Percentiles rank a stretch among this genome's conserved stretches.
phyloP scores from a whole-genome alignment of 2,113 vertebrate genomes.

The rabbit (Oryctolagus cuniculus) region DNA sequence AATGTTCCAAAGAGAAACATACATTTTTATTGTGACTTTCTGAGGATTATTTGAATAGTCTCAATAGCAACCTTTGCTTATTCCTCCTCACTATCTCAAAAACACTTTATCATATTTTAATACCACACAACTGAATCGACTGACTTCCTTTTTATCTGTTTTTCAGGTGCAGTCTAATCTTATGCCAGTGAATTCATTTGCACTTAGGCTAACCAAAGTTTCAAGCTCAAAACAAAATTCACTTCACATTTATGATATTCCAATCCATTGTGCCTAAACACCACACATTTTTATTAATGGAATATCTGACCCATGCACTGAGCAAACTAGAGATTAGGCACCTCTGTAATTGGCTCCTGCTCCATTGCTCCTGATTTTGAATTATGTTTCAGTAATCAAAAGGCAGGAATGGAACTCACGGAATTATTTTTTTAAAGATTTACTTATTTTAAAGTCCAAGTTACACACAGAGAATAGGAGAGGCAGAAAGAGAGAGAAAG shows the following conservation, averaged over 20 bases:
- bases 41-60: neutral
- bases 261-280: constrained; percentile 53
- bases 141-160: constrained; percentile 49
- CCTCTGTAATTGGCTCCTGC: neutral
- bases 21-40: neutral
- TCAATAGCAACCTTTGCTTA: neutral
- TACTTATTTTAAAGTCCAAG: too few relatives aligned
- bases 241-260: constrained; percentile 72
- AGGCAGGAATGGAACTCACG: constrained; percentile 11
- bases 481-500: too few relatives aligned
- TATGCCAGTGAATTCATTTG: constrained; percentile 55
- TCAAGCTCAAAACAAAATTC: constrained; percentile 65
- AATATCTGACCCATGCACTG: constrained; percentile 52
- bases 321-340: constrained; percentile 43
- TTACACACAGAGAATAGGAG: too few relatives aligned
- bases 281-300: constrained; percentile 44
- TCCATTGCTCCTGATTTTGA: constrained; percentile 9
- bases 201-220: neutral
- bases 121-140: constrained; percentile 6
- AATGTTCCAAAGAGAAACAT: neutral
- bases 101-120: neutral
- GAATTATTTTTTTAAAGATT: too few relatives aligned
- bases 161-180: constrained; percentile 10
- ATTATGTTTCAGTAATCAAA: constrained; percentile 24
- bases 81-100: neutral